Evolutionary conservation across 2,797 vertebrate genomes (phyloP).

Genomic region (Melanotaenia nigrans): DNA sequence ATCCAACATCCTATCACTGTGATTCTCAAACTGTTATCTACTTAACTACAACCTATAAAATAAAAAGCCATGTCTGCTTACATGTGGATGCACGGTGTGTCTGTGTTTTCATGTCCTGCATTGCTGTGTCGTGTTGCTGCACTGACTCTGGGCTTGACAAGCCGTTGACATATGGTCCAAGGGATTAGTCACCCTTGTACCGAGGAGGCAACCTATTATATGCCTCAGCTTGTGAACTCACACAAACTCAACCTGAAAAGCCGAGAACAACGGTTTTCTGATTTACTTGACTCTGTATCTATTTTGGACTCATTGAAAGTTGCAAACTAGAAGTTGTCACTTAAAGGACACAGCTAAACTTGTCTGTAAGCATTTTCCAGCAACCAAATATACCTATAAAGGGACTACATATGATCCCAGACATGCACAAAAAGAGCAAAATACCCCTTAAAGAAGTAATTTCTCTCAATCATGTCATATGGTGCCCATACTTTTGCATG

Average conservation of each 20-base stretch:
- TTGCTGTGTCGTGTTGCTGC: conserved; percentile 54
- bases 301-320: not conserved
- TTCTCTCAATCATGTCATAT: too few relatives aligned
- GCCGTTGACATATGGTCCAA: conserved; percentile 72
- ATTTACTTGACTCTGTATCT: not conserved
- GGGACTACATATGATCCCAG: not conserved
- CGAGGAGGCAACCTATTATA: conserved; percentile 61
- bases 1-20: not conserved
- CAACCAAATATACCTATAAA: not conserved
- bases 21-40: not conserved
- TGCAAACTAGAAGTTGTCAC: not conserved
- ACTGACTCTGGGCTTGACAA: conserved; percentile 62
- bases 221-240: conserved; percentile 45
- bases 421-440: not conserved
- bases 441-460: not conserved
- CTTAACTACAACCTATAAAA: conserved; percentile 13
- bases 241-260: conserved; percentile 32
- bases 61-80: conserved; percentile 55
- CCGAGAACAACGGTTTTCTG: conserved; percentile 18
- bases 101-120: conserved; percentile 59
- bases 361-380: not conserved
- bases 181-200: conserved; percentile 73
- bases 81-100: conserved; percentile 60
- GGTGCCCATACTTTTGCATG: not conserved
- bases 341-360: not conserved